Percentiles rank a stretch among this genome's conserved stretches.
These are phyloP conservation scores for Lepisosteus osseus DNA, from an alignment of 2,113 vertebrate species.

Conservation along the genomic window DNA sequence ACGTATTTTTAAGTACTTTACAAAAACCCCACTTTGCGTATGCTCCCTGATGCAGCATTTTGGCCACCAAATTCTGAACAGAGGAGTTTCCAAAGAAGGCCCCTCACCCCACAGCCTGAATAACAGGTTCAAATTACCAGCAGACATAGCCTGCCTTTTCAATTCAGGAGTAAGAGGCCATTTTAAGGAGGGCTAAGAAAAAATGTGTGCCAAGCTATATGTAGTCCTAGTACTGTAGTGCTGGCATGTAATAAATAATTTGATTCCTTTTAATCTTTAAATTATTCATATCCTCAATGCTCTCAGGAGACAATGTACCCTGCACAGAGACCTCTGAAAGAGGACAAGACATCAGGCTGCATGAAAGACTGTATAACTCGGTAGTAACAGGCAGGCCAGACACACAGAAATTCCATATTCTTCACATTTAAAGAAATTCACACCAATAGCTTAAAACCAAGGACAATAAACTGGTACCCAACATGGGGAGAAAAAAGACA, in stretches of 20 bases:
- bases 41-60: not conserved
- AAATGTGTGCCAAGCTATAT: not conserved
- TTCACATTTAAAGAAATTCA: no score
- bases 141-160: constrained; percentile 20
- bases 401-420: no score
- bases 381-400: no score
- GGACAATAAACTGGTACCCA: no score
- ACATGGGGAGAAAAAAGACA: no score
- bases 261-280: constrained; percentile 27
- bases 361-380: no score
- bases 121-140: constrained; percentile 29
- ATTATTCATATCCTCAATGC: constrained; percentile 21
- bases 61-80: constrained; percentile 1
- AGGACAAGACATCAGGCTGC: constrained; percentile 5
- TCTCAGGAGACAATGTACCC: constrained; percentile 13
- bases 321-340: not conserved
- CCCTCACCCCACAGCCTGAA: constrained; percentile 5
- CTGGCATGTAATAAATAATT: constrained; percentile 17
- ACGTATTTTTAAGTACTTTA: no score
- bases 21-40: no score
- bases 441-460: no score
- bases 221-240: not conserved
- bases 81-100: constrained; percentile 8
- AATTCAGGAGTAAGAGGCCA: constrained; percentile 15
- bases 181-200: not conserved